These are phyloP conservation scores for Trachemys scripta DNA, from an alignment of 2,113 vertebrate species.

Conservation along the genomic window DNA sequence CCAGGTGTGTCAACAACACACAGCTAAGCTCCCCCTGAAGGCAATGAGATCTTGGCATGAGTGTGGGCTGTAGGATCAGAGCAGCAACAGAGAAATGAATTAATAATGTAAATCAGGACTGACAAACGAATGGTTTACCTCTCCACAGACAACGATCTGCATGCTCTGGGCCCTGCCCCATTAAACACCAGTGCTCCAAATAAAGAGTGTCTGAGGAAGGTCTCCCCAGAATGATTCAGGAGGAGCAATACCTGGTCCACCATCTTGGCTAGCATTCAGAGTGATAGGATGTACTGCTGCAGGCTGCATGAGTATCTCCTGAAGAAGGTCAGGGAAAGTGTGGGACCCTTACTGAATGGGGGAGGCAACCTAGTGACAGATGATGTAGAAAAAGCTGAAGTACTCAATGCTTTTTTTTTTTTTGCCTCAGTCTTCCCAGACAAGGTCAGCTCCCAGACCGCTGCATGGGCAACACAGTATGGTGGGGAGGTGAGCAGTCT, in stretches of 20 bases:
- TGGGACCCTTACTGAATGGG: too few relatives aligned
- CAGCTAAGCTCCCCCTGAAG: neutral
- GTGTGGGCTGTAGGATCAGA: neutral
- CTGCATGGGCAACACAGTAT: too few relatives aligned
- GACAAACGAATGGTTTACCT: rapidly evolving
- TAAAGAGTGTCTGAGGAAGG: neutral
- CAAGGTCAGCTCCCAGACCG: too few relatives aligned
- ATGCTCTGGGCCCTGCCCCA: neutral
- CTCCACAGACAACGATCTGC: rapidly evolving
- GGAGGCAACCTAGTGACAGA: too few relatives aligned
- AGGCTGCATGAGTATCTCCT: neutral
- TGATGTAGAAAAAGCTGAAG: too few relatives aligned
- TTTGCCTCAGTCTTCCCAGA: too few relatives aligned
- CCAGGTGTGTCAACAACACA: neutral
- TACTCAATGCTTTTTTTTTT: too few relatives aligned
- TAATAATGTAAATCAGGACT: neutral
- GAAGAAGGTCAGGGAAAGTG: too few relatives aligned
- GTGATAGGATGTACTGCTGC: neutral
- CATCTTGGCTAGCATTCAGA: neutral
- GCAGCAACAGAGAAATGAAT: rapidly evolving
- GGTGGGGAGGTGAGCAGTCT: too few relatives aligned
- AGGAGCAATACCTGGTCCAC: neutral
- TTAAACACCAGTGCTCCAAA: neutral
- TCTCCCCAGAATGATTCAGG: neutral
- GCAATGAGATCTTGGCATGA: neutral